phyloP scores from a whole-genome alignment of 2,888 invertebrate species.

The Caenorhabditis sp. region DNA sequence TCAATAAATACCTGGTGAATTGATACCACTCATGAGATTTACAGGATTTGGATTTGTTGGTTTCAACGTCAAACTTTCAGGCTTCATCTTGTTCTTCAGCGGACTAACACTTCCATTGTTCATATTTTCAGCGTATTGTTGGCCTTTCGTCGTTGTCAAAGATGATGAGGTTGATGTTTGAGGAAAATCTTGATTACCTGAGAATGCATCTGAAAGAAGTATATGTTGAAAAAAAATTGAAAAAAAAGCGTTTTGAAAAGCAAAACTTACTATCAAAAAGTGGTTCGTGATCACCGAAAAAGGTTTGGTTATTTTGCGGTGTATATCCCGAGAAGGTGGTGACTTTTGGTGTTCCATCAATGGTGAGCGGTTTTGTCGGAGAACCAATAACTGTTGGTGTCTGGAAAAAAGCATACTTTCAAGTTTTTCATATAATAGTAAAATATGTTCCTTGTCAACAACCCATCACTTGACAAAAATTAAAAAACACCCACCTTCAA shows the following conservation, averaged over 20 bases:
- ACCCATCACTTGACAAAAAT: background rate
- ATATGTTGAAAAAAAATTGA: too few relatives aligned
- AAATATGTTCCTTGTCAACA: too few relatives aligned
- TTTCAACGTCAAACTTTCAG: conserved; percentile 25
- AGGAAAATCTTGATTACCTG: background rate
- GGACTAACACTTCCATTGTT: conserved; percentile 1
- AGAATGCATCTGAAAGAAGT: background rate
- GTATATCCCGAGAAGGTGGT: conserved; percentile 42
- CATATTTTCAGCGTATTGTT: background rate
- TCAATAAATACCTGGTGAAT: conserved; percentile 25
- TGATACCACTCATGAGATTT: conserved; percentile 7
- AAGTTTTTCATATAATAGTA: too few relatives aligned
- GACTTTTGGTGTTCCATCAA: conserved; percentile 37
- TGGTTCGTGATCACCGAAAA: conserved; percentile 60
- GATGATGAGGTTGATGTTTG: conserved; percentile 5
- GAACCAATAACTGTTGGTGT: conserved; percentile 42
- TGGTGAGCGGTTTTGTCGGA: conserved; percentile 27
- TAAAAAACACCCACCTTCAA: conserved; percentile 27
- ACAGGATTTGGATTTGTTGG: background rate
- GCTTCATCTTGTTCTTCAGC: conserved; percentile 9
- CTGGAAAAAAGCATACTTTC: too few relatives aligned
- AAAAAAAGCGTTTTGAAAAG: too few relatives aligned
- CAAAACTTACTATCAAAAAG: conserved; percentile 17
- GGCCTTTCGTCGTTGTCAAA: background rate
- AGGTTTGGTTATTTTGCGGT: conserved; percentile 48